Evolutionary conservation across 2,113 vertebrate species (phyloP).

Genomic region (Ictalurus punctatus): DNA sequence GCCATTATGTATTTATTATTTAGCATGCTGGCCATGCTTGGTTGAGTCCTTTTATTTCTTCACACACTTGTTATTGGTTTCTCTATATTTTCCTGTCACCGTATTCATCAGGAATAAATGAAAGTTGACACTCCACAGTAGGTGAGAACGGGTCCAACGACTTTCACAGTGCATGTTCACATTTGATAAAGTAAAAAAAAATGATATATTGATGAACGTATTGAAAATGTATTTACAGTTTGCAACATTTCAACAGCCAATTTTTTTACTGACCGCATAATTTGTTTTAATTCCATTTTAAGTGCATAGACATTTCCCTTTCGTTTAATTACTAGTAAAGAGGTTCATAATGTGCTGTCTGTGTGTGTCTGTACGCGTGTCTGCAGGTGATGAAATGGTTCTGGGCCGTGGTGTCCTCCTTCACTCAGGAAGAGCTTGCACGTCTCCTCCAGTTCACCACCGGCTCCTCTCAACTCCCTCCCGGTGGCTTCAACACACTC

Average conservation of each 20-base stretch:
- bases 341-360: background rate
- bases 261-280: background rate
- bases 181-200: background rate
- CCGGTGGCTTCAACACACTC: constrained; percentile 93
- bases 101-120: background rate
- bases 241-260: background rate
- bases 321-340: background rate
- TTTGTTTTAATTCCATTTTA: background rate
- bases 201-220: background rate
- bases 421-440: constrained; percentile 96
- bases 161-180: background rate
- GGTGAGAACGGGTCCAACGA: background rate
- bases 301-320: background rate
- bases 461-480: constrained; percentile 94
- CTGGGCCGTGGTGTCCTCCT: constrained; percentile 96
- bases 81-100: background rate
- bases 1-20: background rate
- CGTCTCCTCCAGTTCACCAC: constrained; percentile 97
- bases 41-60: background rate
- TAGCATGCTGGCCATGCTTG: background rate
- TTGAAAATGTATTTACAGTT: background rate
- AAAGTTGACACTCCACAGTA: background rate
- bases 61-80: background rate
- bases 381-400: constrained; percentile 98
- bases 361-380: background rate